Evolutionary conservation across 2,888 invertebrate species (phyloP), one percentile per base, ranked within the genome.

Genomic region (Agrochola macilenta): DNA sequence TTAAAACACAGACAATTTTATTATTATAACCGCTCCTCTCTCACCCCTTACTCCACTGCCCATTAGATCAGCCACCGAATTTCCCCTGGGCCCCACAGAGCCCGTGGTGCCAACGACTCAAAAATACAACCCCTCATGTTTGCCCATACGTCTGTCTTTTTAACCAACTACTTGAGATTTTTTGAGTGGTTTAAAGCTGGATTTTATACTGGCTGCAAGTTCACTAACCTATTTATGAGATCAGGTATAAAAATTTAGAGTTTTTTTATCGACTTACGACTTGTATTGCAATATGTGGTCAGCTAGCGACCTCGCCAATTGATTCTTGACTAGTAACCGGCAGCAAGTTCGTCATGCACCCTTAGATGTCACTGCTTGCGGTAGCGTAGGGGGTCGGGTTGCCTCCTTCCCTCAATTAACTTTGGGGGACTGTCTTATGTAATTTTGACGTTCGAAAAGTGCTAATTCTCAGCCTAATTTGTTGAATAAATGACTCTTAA

Each of bases 61-160:
- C 76, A 91, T 91, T 91, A 93, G 90, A 91, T 83, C 90, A 89
- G 88, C 87, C 87, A 78, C 88, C 81, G 89, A 91, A 93, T 93
- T 93, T 93, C 93, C 93, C 93, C 68, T 26, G 92, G 89, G 93
- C 61, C 81, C 84, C 35, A 87, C 88, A 76, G 79, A 78, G 43
- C 69, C 69, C 78, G 70, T 57, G 63, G 80, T 79, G 82, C 82
- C 84, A 87, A 87, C 89, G 87, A 76, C 79, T 84, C 85, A 87
- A 90, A 92, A 91, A 91, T 90, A 87, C 88, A 86, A 77, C 74
- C 89, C 76, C 81, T 76, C 72, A 60, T 78, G 74, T 89, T 86
- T 79, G 79, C 80, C 83, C 85, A 84, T 79, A 83, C 60, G 26
- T 75, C 57, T 74, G 66, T 81, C 79, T 81, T 65, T 85, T 78